phyloP scores from a whole-genome alignment of 2,113 vertebrate genomes.

The Nesoenas mayeri region DNA sequence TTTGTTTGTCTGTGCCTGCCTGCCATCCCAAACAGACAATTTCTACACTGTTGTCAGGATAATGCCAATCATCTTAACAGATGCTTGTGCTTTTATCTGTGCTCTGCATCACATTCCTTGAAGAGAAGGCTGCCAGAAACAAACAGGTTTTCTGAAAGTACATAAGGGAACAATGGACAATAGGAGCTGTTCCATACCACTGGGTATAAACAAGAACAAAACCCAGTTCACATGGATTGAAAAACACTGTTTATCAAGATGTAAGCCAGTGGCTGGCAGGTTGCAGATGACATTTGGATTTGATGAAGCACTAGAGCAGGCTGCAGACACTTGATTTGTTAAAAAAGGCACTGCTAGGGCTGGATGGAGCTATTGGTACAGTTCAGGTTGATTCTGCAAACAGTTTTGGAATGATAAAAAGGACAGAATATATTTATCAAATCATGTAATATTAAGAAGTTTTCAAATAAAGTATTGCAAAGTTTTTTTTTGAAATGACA shows the following conservation, averaged over 20 bases:
- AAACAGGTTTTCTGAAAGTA: conserved; percentile 43
- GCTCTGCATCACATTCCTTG: conserved; percentile 19
- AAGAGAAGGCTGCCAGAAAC: conserved; percentile 27
- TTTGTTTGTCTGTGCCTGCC: background rate
- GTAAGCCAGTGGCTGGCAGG: background rate
- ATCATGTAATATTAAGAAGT: accelerated
- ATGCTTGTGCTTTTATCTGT: conserved; percentile 11
- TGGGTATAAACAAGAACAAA: conserved; percentile 52
- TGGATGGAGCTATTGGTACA: background rate
- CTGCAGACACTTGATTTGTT: background rate
- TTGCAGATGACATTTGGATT: background rate
- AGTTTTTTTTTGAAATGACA: background rate
- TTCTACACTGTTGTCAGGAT: background rate
- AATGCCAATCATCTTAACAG: conserved; percentile 30
- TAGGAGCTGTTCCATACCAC: background rate
- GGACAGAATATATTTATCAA: background rate
- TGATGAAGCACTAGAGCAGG: background rate
- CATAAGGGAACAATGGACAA: conserved; percentile 48
- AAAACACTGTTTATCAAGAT: conserved; percentile 21
- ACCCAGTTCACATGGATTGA: conserved; percentile 21
- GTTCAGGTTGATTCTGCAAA: background rate
- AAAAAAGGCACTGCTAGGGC: background rate
- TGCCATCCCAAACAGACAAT: background rate
- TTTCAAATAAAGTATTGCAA: background rate
- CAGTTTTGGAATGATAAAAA: background rate